These are phyloP conservation scores for Phorcus lineatus DNA, from an alignment of 2,888 invertebrate species.

Conservation along the genomic window DNA sequence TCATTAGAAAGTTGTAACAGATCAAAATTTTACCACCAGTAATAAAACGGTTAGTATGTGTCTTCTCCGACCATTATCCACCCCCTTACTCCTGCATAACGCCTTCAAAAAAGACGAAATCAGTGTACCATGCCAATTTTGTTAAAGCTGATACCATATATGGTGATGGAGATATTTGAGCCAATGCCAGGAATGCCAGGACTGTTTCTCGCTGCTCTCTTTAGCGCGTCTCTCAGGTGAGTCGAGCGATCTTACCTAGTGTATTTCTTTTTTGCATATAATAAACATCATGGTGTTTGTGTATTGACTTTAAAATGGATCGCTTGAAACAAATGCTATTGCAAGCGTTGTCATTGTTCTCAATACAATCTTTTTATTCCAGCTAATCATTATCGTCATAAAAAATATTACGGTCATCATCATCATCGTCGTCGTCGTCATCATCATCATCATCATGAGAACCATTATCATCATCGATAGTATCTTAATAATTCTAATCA, in stretches of 20 bases:
- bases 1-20: too few relatives aligned
- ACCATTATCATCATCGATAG: constrained; percentile 1
- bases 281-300: not conserved
- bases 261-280: too few relatives aligned
- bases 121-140: not conserved
- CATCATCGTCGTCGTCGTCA: not conserved
- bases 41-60: too few relatives aligned
- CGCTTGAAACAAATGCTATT: too few relatives aligned
- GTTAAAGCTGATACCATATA: constrained; percentile 54
- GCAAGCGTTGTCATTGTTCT: too few relatives aligned
- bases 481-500: constrained; percentile 26
- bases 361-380: too few relatives aligned
- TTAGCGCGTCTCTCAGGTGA: constrained; percentile 60
- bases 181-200: constrained; percentile 55
- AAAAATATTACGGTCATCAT: not conserved
- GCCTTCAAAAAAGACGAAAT: too few relatives aligned
- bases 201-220: constrained; percentile 55
- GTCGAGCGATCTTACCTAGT: too few relatives aligned
- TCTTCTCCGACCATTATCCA: too few relatives aligned
- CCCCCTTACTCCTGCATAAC: too few relatives aligned
- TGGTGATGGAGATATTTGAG: constrained; percentile 55
- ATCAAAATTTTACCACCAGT: too few relatives aligned
- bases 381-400: too few relatives aligned
- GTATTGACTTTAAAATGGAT: not conserved
- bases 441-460: not conserved